phyloP scores from a whole-genome alignment of 2,797 vertebrate species.

The Trachurus trachurus region DNA sequence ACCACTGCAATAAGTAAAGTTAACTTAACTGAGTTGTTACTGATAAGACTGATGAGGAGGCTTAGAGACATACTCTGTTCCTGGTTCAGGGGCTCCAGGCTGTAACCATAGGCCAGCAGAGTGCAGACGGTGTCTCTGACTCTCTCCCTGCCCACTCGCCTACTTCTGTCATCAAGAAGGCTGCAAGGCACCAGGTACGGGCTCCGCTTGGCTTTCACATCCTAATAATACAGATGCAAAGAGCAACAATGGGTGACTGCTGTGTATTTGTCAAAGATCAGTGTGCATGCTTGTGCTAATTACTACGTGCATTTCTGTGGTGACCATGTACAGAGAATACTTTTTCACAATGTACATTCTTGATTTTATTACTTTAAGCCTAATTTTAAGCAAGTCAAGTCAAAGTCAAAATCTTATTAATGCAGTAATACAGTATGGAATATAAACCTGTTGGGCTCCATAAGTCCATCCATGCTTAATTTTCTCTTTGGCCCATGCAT shows the following conservation, averaged over 20 bases:
- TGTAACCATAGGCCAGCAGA: slow-evolving; percentile 92
- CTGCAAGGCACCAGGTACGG: slow-evolving; percentile 92
- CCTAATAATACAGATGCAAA: slow-evolving; percentile 79
- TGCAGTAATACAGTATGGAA: slow-evolving; percentile 1
- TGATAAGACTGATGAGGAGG: slow-evolving; percentile 2
- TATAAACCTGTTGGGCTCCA: slow-evolving; percentile 90
- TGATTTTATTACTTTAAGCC: background rate
- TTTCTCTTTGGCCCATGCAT: slow-evolving; percentile 93
- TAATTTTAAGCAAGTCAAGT: background rate
- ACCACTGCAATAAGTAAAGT: background rate
- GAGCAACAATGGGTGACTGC: background rate
- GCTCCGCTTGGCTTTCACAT: slow-evolving; percentile 92
- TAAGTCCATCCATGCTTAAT: slow-evolving; percentile 97
- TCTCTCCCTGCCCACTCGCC: slow-evolving; percentile 88
- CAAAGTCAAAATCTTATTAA: background rate
- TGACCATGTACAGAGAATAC: too few species aligned
- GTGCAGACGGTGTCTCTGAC: slow-evolving; percentile 90
- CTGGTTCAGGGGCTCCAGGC: slow-evolving; percentile 91
- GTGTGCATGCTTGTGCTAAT: too few species aligned
- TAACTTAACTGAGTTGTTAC: slow-evolving; percentile 6
- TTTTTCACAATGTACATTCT: background rate
- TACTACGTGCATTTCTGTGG: too few species aligned
- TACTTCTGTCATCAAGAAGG: slow-evolving; percentile 92
- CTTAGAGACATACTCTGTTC: slow-evolving; percentile 85
- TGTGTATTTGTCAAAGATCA: too few species aligned